These are phyloP conservation scores for Acromyrmex charruanus DNA, from an alignment of 1,140 invertebrate genomes.

Conservation along the genomic window DNA sequence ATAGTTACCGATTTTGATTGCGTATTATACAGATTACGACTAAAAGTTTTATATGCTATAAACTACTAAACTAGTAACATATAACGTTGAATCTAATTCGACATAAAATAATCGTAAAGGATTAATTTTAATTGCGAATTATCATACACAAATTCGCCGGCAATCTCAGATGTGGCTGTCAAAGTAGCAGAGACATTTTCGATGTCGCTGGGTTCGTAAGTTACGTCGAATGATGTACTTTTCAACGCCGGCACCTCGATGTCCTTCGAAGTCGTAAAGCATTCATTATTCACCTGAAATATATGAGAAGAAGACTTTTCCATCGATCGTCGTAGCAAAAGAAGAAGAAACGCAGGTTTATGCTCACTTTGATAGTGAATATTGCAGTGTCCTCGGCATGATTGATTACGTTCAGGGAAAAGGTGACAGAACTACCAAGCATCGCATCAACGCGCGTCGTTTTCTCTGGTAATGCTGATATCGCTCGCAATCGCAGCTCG, in stretches of 20 bases:
- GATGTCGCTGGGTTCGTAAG: slow-evolving; percentile 70
- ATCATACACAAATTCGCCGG: slow-evolving; percentile 73
- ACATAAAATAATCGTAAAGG: neutral
- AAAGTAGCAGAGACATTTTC: slow-evolving; percentile 66
- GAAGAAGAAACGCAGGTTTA: neutral
- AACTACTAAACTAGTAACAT: neutral
- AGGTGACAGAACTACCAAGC: slow-evolving; percentile 62
- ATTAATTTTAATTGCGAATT: neutral
- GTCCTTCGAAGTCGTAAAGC: slow-evolving; percentile 57
- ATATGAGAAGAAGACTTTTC: neutral
- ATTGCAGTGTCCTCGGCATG: slow-evolving; percentile 38
- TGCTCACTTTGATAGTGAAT: slow-evolving; percentile 69
- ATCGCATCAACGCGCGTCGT: slow-evolving; percentile 80
- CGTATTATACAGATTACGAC: neutral
- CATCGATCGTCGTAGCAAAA: neutral
- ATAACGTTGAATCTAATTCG: neutral
- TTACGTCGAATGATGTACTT: slow-evolving; percentile 53
- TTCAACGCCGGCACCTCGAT: slow-evolving; percentile 42
- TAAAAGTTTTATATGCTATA: neutral
- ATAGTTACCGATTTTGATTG: neutral
- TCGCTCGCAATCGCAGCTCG: slow-evolving; percentile 73
- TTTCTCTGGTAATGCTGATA: slow-evolving; percentile 83
- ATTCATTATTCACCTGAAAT: slow-evolving; percentile 78
- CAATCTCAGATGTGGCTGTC: slow-evolving; percentile 64
- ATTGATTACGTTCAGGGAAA: slow-evolving; percentile 69